Percentiles rank a stretch among this genome's conserved stretches.
Conservation (phyloP, 2,888 invertebrate species). For the Melangyna quadrimaculata region DNA sequence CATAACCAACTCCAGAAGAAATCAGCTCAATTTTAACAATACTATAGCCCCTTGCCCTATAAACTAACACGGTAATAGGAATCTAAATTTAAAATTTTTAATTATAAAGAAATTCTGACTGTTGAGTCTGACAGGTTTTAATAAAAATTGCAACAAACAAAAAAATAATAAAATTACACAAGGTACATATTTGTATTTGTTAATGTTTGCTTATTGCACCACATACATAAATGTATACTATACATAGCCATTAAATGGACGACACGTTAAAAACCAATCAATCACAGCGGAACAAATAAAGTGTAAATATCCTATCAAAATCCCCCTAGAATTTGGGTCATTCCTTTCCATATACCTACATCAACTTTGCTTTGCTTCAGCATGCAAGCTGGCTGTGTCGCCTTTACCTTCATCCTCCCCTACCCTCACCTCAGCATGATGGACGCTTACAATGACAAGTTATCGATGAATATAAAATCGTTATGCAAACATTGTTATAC, state of each 20-base stretch:
- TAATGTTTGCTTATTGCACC: not conserved
- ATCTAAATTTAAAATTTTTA: not conserved
- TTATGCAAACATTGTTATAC: slow-evolving; percentile 65
- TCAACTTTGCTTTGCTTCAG: not conserved
- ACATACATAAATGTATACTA: slow-evolving; percentile 25
- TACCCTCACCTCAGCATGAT: slow-evolving; percentile 21
- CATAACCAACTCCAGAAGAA: too few species aligned
- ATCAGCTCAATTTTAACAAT: too few species aligned
- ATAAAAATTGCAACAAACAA: not conserved
- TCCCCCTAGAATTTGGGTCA: slow-evolving; percentile 28
- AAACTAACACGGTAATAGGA: too few species aligned
- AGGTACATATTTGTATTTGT: not conserved
- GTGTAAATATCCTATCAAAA: slow-evolving; percentile 57
- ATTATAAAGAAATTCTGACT: not conserved
- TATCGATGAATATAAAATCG: slow-evolving; percentile 73
- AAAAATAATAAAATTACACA: not conserved
- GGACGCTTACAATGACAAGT: slow-evolving; percentile 72
- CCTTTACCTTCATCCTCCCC: not conserved
- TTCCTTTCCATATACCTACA: not conserved
- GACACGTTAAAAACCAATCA: slow-evolving; percentile 62
- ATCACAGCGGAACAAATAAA: slow-evolving; percentile 51
- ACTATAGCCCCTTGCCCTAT: too few species aligned
- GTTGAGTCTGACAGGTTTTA: not conserved
- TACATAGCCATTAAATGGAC: slow-evolving; percentile 32
- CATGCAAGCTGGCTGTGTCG: not conserved